Evolutionary conservation across 2,888 invertebrate species (phyloP), one percentile per base, ranked within the genome.

Genomic region (Leptodirus hochenwartii): DNA sequence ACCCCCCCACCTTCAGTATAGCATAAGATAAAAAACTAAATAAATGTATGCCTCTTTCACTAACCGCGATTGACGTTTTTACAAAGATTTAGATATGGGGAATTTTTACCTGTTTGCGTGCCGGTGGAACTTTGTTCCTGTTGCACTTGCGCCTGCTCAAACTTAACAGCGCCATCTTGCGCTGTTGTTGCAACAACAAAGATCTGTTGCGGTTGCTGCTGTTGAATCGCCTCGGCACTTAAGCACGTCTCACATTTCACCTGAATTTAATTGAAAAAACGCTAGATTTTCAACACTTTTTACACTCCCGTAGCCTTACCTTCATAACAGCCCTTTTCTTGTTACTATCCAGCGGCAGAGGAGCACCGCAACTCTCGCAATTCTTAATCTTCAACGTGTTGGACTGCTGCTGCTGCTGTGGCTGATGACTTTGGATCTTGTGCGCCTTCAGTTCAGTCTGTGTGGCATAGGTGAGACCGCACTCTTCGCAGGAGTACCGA

Each of bases 161-260:
- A 53, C 34, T 51, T 54, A 14, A 53, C 53, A 6, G 52, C 45
- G 3, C 39, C 39, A 4, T 51, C 41, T 22, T 50, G 47, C 1
- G 54, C 47, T 3, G 55, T 53, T 3, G 56, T 70, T 2, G 71
- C 61, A 2, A 72, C 64, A 2, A 75, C 73, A 46, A 73, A 73
- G 41, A 75, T 70, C 51, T 68, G 67, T 35, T 53, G 54, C 12
- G 54, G 56, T 51, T 68, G 67, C 35, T 53, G 54, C 12, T 54
- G 56, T 30, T 54, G 54, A 20, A 56, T 56, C 1, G 54, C 47
- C 34, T 56, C 56, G 1, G 56, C 55, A n/a, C 51, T 53, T 5
- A 56, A 40, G 36, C 56, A 56, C 16, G 49, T 54, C 36, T 56
- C 56, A 33, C 56, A 56, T 37, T 56, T 56, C 16, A 54, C 52